phyloP scores from a whole-genome alignment of 2,888 invertebrate genomes.

The Caprella mutica region DNA sequence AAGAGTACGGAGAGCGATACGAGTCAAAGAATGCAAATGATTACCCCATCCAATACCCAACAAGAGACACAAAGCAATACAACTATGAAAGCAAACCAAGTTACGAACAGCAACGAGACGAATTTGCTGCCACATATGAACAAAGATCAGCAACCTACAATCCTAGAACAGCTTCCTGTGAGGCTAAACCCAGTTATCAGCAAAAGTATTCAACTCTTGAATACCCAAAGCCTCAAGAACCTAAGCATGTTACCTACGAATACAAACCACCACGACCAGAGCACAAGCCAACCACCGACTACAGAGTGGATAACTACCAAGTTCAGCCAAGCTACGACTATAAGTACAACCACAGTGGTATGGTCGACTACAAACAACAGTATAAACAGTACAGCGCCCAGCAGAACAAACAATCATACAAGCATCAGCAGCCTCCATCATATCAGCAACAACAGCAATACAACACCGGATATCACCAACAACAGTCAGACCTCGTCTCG shows the following conservation, averaged over 20 bases:
- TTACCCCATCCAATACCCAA: not conserved
- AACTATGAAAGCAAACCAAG: constrained; percentile 2
- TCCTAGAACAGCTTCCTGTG: not conserved
- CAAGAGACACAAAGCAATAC: constrained; percentile 1
- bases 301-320: not conserved
- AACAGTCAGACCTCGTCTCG: constrained; percentile 9
- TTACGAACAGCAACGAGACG: not conserved
- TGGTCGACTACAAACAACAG: constrained; percentile 3
- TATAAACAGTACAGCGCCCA: too few species aligned
- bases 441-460: constrained; percentile 7
- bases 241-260: constrained; percentile 10
- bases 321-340: not conserved
- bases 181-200: not conserved
- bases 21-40: too few species aligned
- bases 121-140: not conserved
- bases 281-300: not conserved
- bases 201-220: constrained; percentile 4
- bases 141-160: constrained; percentile 7
- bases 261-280: constrained; percentile 5
- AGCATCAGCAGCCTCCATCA: not conserved
- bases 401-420: too few species aligned
- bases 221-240: constrained; percentile 2
- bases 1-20: too few species aligned
- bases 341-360: constrained; percentile 1
- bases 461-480: not conserved